Conservation (phyloP, 2,888 invertebrate species). For the Dilophus febrilis region DNA sequence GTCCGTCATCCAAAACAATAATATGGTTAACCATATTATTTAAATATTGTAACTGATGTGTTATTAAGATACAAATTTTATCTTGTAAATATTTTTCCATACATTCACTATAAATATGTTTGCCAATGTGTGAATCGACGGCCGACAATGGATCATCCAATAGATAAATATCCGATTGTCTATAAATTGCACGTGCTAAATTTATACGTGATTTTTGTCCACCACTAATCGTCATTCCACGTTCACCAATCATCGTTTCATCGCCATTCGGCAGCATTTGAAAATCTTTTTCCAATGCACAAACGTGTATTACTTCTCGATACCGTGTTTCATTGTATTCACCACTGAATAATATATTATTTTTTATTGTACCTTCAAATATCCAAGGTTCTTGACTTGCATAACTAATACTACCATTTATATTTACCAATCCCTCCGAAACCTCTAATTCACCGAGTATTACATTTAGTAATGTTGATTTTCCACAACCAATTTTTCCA, state of each 20-base stretch:
- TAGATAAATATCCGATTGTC: constrained; percentile 54
- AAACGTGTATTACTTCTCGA: constrained; percentile 36
- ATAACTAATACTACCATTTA: constrained; percentile 52
- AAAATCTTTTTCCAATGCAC: constrained; percentile 47
- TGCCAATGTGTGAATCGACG: constrained; percentile 60
- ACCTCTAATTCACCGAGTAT: constrained; percentile 54
- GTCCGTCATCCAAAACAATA: constrained; percentile 35
- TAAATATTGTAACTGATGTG: constrained; percentile 48
- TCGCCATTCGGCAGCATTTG: constrained; percentile 38
- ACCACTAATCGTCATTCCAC: constrained; percentile 53
- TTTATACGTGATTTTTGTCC: constrained; percentile 62
- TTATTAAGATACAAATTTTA: constrained; percentile 53
- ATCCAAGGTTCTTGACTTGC: constrained; percentile 75
- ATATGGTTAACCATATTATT: constrained; percentile 36
- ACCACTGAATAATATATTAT: constrained; percentile 70
- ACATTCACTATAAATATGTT: constrained; percentile 58
- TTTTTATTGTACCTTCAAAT: constrained; percentile 61
- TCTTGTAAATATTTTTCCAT: constrained; percentile 38
- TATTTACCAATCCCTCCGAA: constrained; percentile 36
- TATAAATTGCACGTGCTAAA: constrained; percentile 55
- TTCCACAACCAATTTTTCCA: constrained; percentile 60
- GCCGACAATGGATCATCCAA: constrained; percentile 65
- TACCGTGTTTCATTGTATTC: constrained; percentile 21
- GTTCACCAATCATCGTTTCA: constrained; percentile 39
- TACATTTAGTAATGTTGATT: constrained; percentile 52